Conservation (phyloP, 1,140 invertebrate genomes). For the Drosophila lacteicornis region DNA sequence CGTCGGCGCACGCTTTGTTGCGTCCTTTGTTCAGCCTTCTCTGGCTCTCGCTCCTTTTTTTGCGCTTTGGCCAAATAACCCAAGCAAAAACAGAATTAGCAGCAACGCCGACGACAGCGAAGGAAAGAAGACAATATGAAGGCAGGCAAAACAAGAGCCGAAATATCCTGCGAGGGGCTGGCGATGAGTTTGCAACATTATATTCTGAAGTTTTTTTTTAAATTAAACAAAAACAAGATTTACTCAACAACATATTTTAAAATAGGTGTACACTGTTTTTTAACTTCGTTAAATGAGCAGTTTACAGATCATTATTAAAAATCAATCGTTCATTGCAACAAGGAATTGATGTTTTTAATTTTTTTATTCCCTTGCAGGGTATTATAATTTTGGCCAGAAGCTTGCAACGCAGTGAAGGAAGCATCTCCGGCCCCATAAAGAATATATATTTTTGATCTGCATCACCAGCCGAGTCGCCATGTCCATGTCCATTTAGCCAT, state of each 20-base stretch:
- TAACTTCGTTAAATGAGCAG: not conserved
- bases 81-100: constrained; percentile 78
- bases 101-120: constrained; percentile 52
- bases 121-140: constrained; percentile 40
- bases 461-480: no score
- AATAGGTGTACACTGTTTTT: not conserved
- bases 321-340: no score
- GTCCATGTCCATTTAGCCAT: no score
- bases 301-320: no score
- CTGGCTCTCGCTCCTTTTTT: constrained; percentile 36
- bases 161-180: constrained; percentile 37
- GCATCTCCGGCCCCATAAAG: no score
- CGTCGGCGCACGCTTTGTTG: constrained; percentile 68
- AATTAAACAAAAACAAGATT: no score
- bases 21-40: constrained; percentile 64
- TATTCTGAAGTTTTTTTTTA: not conserved
- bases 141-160: constrained; percentile 57
- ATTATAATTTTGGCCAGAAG: no score
- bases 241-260: not conserved
- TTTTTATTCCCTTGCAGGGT: no score
- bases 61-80: constrained; percentile 52
- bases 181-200: constrained; percentile 18
- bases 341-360: no score
- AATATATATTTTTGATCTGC: no score
- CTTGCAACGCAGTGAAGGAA: no score